Base-by-base conservation (phyloP, 2,797 vertebrate species). In the Podarcis siculus region DNA sequence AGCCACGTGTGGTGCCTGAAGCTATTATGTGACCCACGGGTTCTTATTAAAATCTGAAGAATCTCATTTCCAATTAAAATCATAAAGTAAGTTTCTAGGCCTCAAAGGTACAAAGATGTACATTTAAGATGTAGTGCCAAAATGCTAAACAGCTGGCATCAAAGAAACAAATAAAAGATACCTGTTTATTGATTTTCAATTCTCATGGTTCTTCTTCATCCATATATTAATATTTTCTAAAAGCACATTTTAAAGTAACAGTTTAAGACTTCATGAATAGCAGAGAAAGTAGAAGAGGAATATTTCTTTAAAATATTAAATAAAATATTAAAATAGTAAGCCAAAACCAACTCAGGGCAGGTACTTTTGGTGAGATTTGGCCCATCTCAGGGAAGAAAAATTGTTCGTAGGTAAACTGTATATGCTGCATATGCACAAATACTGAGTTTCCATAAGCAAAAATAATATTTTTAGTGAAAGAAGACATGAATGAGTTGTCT, bases 31-130 rank as follows among this genome's bases (percentile, higher is more conserved):
- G 82, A 88, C 73, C 66, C 82, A 79, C 6, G 10, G 30, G 42
- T 30, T 79, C 61, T 49, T 78, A 86, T 69, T 66, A 64, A 86
- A 86, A 86, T 86, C 58, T n/a, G 45, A 76, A 67, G 75, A 69
- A 64, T 61, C 30, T 64, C 17, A 45, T 27, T n/a, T 76, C 42
- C 55, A 78, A 67, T 77, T 85, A n/a, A 85, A 77, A 66, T 66
- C 39, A 67, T 64, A 17, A 85, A 85, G 32, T 76, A 86, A 78
- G 30, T 79, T 79, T 66, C 39, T 79, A 49, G 64, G 5, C 76
- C 37, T 67, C 27, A 32, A 35, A 86, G 61, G 27, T 78, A 67
- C 75, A 66, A 45, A 61, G 45, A 75, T 25, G 13, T 75, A 10
- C 49, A 8, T 61, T 58, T 23, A 49, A 61, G 12, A 19, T 61